Evolutionary conservation across 2,797 vertebrate genomes (phyloP).

Genomic region (Sebastes wilsoni): DNA sequence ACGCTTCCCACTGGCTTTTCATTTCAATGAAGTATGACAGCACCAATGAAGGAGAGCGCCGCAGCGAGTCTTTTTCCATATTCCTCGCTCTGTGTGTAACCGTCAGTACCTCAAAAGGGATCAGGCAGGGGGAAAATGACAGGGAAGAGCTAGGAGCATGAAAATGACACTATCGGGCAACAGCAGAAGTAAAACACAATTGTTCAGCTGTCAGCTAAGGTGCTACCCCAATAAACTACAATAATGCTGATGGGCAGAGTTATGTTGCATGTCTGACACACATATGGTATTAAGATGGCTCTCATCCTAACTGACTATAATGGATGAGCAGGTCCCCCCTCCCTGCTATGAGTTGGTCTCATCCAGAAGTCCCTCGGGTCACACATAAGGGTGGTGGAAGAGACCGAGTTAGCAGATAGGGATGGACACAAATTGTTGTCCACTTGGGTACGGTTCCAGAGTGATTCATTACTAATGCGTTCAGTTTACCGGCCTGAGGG

Average conservation of each 20-base stretch:
- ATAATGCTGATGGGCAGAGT: slow-evolving; percentile 63
- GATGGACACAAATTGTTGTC: slow-evolving; percentile 65
- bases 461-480: slow-evolving; percentile 64
- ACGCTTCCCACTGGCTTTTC: slow-evolving; percentile 49
- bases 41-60: slow-evolving; percentile 47
- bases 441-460: slow-evolving; percentile 56
- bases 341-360: not conserved
- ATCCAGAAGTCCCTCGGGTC: slow-evolving; percentile 31
- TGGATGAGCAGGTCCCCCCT: not conserved
- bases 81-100: slow-evolving; percentile 38
- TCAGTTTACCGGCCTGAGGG: slow-evolving; percentile 54
- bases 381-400: slow-evolving; percentile 20
- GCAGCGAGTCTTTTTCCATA: slow-evolving; percentile 50
- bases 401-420: slow-evolving; percentile 28
- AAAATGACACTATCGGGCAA: slow-evolving; percentile 59
- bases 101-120: slow-evolving; percentile 65
- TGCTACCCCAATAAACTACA: slow-evolving; percentile 44
- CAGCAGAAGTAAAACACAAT: slow-evolving; percentile 60
- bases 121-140: slow-evolving; percentile 66
- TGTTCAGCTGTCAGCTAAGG: slow-evolving; percentile 61
- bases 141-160: slow-evolving; percentile 56
- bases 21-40: slow-evolving; percentile 72
- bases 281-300: slow-evolving; percentile 30
- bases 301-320: slow-evolving; percentile 26
- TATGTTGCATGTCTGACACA: slow-evolving; percentile 44